phyloP scores from a whole-genome alignment of 2,113 vertebrate genomes.

The Columba livia region DNA sequence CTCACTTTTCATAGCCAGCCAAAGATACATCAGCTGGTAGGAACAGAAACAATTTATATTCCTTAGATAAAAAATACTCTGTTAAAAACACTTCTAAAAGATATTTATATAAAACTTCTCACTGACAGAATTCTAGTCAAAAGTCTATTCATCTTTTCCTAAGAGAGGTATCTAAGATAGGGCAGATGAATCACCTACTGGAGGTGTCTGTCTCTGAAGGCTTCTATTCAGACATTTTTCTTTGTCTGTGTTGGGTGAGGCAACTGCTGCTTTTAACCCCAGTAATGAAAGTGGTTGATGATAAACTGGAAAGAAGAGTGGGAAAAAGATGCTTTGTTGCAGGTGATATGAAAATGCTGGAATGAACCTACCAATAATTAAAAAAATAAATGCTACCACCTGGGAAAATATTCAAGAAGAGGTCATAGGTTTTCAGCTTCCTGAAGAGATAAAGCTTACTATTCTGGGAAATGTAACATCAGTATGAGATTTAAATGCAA shows the following conservation, averaged over 20 bases:
- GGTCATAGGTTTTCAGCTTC: slow-evolving; percentile 2
- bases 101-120: slow-evolving; percentile 55
- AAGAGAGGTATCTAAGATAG: slow-evolving; percentile 44
- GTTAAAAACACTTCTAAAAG: slow-evolving; percentile 54
- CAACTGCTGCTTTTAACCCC: slow-evolving; percentile 22
- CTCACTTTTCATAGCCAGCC: background rate
- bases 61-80: slow-evolving; percentile 57
- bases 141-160: slow-evolving; percentile 59
- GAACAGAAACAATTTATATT: slow-evolving; percentile 46
- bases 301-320: background rate
- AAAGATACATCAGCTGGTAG: slow-evolving; percentile 13
- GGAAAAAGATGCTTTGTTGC: slow-evolving; percentile 13
- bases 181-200: slow-evolving; percentile 52
- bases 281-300: slow-evolving; percentile 10
- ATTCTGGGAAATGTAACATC: slow-evolving; percentile 21
- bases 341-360: slow-evolving; percentile 13
- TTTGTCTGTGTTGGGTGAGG: slow-evolving; percentile 30
- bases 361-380: slow-evolving; percentile 34
- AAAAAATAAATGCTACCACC: background rate
- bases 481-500: slow-evolving; percentile 10
- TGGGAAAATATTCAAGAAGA: slow-evolving; percentile 32
- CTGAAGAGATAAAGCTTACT: slow-evolving; percentile 10
- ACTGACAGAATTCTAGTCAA: slow-evolving; percentile 53
- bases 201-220: slow-evolving; percentile 36
- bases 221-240: slow-evolving; percentile 44